phyloP scores from a whole-genome alignment of 1,140 invertebrate species.

The Aphelenchoides avenae region DNA sequence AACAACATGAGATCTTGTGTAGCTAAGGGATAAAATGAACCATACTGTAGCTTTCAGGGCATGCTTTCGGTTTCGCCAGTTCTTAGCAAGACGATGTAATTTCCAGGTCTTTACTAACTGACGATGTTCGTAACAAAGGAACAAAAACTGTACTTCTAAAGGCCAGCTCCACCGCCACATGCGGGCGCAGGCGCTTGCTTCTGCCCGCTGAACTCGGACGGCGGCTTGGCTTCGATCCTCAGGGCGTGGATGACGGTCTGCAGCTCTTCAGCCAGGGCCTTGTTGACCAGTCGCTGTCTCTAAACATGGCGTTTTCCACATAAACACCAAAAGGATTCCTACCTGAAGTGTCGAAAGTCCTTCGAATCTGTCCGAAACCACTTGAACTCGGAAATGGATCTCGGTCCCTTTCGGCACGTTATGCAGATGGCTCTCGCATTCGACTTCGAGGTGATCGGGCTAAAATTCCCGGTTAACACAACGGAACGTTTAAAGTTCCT shows the following conservation, averaged over 20 bases:
- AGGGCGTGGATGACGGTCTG: slow-evolving; percentile 30
- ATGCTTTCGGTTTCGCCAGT: no score
- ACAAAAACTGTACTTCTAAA: no score
- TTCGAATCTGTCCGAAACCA: slow-evolving; percentile 48
- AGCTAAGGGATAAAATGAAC: no score
- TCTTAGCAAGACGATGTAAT: no score
- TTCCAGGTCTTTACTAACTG: no score
- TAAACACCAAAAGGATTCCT: slow-evolving; percentile 14
- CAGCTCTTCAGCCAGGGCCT: slow-evolving; percentile 33
- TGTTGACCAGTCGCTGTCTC: slow-evolving; percentile 44
- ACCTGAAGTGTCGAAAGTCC: slow-evolving; percentile 34
- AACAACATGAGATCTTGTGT: no score
- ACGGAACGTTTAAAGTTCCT: no score
- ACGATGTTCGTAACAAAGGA: no score
- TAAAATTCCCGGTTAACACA: no score
- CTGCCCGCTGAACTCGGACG: slow-evolving; percentile 27
- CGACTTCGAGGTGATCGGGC: slow-evolving; percentile 41
- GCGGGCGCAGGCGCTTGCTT: slow-evolving; percentile 17
- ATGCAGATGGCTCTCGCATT: slow-evolving; percentile 39
- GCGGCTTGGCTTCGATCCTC: slow-evolving; percentile 42
- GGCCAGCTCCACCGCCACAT: slow-evolving; percentile 17
- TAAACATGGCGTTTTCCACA: slow-evolving; percentile 24
- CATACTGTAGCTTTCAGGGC: no score
- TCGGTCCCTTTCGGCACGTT: slow-evolving; percentile 37
- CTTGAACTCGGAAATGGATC: slow-evolving; percentile 42